These are phyloP conservation scores for Atherinomorus stipes DNA, from an alignment of 2,113 vertebrate genomes.

Conservation along the genomic window DNA sequence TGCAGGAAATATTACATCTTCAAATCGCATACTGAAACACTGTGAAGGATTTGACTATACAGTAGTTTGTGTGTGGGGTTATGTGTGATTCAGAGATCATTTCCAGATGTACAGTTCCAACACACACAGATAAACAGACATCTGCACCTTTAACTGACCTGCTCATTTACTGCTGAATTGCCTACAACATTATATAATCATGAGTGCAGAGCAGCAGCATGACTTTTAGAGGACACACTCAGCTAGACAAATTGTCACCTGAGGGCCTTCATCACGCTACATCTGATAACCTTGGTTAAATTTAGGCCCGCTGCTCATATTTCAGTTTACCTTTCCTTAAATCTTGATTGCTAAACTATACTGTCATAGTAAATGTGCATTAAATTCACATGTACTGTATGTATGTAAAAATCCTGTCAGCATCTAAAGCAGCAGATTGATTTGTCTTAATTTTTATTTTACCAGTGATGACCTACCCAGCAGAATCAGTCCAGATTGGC, in stretches of 20 bases:
- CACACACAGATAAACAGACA: background rate
- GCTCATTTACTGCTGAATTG: background rate
- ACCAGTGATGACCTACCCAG: constrained; percentile 97
- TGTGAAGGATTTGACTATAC: background rate
- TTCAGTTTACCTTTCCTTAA: background rate
- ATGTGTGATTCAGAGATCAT: background rate
- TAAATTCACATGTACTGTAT: too few relatives aligned
- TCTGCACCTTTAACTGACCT: background rate
- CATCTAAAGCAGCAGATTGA: background rate
- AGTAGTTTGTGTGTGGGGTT: background rate
- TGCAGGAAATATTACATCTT: background rate
- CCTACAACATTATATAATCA: constrained; percentile 6
- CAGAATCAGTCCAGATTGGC: constrained; percentile 93
- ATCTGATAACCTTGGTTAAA: constrained; percentile 2
- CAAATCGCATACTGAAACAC: background rate
- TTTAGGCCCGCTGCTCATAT: background rate
- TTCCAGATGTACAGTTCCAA: background rate
- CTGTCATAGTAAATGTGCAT: too few relatives aligned
- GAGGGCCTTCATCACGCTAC: constrained; percentile 17
- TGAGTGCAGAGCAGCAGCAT: constrained; percentile 9
- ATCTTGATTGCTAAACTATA: too few relatives aligned
- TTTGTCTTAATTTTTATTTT: background rate
- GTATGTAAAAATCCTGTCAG: background rate
- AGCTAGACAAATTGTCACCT: constrained; percentile 16
- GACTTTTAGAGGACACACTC: constrained; percentile 29